Evolutionary conservation across 2,797 vertebrate genomes (phyloP), one percentile per base, ranked within the genome.

Genomic region (Kryptopterus vitreolus): DNA sequence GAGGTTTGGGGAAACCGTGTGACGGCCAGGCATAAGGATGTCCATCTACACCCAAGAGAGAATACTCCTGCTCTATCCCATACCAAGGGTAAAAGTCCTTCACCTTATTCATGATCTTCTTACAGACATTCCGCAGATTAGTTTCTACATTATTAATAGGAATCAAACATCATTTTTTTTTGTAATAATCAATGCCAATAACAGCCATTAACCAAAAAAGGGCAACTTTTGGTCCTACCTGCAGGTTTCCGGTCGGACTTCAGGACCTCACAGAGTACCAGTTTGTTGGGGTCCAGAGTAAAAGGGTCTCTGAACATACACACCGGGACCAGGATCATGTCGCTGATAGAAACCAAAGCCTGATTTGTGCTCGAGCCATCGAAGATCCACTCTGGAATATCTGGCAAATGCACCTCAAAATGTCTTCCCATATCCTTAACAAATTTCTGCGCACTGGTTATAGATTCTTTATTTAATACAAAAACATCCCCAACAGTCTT

Each of bases 11-110:
- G 85, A 89, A 96, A 74, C 96, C 96, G 0, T 95, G 92, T 57
- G 86, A 52, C 0, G 95, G 96, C 96, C 96, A 98, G 71, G 92
- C 90, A 0, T 91, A 97, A 3, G 95, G 96, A 82, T 92, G 92
- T 26, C 93, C 92, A 0, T 97, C 92, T 6, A 89, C 58, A 38
- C 94, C 95, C 3, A 96, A 80, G 6, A 98, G 88, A 0, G 94
- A 94, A 91, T 95, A 96, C 77, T 97, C 95, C 85, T 98, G 96
- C 90, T 96, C 96, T 92, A 96, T 95, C 16, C 96, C 96, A 0
- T 96, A 98, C 96, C 95, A 97, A 0, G 95, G 89, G 20, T 71
- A 38, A 20, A 91, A 89, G 18, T 94, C 89, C 75, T 91, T 88
- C 0, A 94, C 88, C 88, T 91, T 15, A 61, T 95, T 91, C 95